Evolutionary conservation across 2,888 invertebrate species (phyloP).

Genomic region (Drosophila subquinaria): DNA sequence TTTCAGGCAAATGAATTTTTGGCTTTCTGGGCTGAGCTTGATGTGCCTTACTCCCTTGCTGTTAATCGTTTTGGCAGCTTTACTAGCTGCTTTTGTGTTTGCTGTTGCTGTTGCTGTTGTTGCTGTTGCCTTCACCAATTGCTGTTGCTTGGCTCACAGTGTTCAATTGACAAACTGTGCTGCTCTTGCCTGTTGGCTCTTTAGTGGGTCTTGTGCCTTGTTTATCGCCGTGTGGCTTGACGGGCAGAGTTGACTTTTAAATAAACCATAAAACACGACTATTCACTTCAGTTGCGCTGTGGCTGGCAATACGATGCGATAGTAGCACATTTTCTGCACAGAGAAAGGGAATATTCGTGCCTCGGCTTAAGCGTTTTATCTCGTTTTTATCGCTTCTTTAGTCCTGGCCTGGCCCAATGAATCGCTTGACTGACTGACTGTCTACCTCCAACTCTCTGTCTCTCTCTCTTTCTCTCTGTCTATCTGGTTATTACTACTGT

Average conservation of each 20-base stretch:
- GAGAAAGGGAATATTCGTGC: conserved; percentile 27
- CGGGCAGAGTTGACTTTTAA: conserved; percentile 65
- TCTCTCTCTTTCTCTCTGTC: background rate
- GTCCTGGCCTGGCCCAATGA: conserved; percentile 48
- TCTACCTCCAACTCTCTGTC: conserved; percentile 2
- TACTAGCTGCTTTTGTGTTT: conserved; percentile 32
- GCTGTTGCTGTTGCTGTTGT: conserved; percentile 41
- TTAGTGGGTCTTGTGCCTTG: conserved; percentile 38
- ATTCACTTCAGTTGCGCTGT: conserved; percentile 80
- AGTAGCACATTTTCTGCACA: conserved; percentile 52
- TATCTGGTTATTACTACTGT: conserved; percentile 73
- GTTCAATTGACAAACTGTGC: conserved; percentile 71
- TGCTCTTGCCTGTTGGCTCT: conserved; percentile 4
- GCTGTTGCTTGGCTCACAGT: conserved; percentile 59
- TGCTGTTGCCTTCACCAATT: conserved; percentile 50
- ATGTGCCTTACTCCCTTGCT: conserved; percentile 22
- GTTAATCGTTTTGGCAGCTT: conserved; percentile 70
- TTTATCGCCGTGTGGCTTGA: conserved; percentile 47
- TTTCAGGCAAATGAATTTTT: conserved; percentile 80
- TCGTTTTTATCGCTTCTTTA: conserved; percentile 78
- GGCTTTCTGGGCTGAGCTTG: conserved; percentile 55
- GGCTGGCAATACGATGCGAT: conserved; percentile 38
- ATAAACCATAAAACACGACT: conserved; percentile 81
- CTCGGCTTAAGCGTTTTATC: conserved; percentile 70
- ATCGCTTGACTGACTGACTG: conserved; percentile 31